Evolutionary conservation across 2,797 vertebrate genomes (phyloP).

Genomic region (Tangara arthus): DNA sequence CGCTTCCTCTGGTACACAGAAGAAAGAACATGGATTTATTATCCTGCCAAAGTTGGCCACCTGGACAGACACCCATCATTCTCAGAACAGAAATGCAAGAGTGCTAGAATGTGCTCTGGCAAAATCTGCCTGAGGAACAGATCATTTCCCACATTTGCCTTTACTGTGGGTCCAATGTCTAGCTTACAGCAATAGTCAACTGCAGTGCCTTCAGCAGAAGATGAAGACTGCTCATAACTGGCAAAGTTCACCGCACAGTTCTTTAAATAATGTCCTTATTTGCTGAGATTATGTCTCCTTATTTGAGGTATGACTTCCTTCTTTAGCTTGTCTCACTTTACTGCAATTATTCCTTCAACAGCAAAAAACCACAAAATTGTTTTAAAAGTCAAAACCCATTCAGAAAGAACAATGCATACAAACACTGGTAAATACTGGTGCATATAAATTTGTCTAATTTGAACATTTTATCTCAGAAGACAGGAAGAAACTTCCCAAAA

Average conservation of each 20-base stretch:
- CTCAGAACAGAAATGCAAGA: not conserved
- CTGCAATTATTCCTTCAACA: not conserved
- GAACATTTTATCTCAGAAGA: not conserved
- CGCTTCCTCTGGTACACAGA: not conserved
- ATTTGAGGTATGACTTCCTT: not conserved
- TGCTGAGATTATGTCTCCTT: not conserved
- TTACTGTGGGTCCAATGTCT: not conserved
- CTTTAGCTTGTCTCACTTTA: not conserved
- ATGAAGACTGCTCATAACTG: not conserved
- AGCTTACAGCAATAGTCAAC: not conserved
- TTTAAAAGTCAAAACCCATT: not conserved
- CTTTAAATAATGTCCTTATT: not conserved
- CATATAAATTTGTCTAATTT: not conserved
- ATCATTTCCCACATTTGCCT: not conserved
- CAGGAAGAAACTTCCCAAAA: not conserved
- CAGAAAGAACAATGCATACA: not conserved
- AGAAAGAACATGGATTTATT: not conserved
- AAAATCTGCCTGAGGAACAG: not conserved
- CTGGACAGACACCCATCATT: not conserved
- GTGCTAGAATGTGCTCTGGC: not conserved
- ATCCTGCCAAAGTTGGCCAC: slow-evolving; percentile 1
- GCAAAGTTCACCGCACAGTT: not conserved
- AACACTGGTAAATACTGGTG: not conserved
- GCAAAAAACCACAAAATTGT: not conserved
- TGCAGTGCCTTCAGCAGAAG: not conserved